Percentiles rank a stretch among this genome's conserved stretches.
Evolutionary conservation across 2,888 invertebrate species (phyloP).

Genomic region (Acronicta aceris): DNA sequence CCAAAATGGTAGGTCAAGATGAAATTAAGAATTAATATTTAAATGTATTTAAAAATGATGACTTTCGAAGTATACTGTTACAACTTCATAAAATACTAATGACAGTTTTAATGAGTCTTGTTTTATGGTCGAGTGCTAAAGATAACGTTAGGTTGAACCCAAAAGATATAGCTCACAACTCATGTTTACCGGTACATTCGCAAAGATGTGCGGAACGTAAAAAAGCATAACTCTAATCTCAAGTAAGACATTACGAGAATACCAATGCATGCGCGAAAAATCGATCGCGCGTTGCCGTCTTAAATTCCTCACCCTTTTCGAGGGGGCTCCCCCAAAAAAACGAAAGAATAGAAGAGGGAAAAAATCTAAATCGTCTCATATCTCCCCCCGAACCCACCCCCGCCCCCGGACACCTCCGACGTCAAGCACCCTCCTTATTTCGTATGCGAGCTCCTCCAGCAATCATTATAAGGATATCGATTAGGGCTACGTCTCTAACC

Average conservation of each 20-base stretch:
- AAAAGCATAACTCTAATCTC: conserved; percentile 87
- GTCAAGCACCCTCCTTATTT: conserved; percentile 89
- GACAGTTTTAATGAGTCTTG: not conserved
- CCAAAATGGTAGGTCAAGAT: not conserved
- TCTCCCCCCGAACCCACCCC: conserved; percentile 74
- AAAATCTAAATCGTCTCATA: conserved; percentile 90
- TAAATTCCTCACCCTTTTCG: conserved; percentile 89
- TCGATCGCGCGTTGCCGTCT: conserved; percentile 87
- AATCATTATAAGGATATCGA: conserved; percentile 90
- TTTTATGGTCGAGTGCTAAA: not conserved
- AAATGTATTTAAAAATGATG: not conserved
- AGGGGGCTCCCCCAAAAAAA: conserved; percentile 89
- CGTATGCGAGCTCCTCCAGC: conserved; percentile 89
- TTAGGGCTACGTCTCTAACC: conserved; percentile 87
- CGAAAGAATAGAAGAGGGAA: conserved; percentile 89
- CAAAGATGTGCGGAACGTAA: conserved; percentile 59
- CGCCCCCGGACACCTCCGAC: conserved; percentile 84
- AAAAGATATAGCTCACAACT: conserved; percentile 1
- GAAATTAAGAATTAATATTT: not conserved
- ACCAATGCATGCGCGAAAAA: conserved; percentile 89
- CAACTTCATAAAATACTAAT: not conserved
- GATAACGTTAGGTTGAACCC: too few relatives aligned
- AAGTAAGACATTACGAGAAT: conserved; percentile 89
- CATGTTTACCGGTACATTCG: conserved; percentile 4
- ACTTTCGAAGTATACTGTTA: not conserved